Percentiles rank a stretch among this genome's conserved stretches.
These are phyloP conservation scores for Mus musculus DNA, from an alignment of 2,113 vertebrate genomes.

Conservation along the genomic window GRCm39 chr1:189658501-189659000, in stretches of 20 bases:
- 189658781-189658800: background rate
- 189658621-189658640: background rate
- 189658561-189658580: background rate
- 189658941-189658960: no score
- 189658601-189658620: background rate
- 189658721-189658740: background rate
- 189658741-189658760: background rate
- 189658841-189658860: background rate
- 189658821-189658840: no score
- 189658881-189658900: background rate
- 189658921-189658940: no score
- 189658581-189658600: no score
- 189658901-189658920: no score
- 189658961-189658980: no score
- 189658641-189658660: background rate
- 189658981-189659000: no score
- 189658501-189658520: background rate
- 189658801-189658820: background rate
- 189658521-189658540: background rate
- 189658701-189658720: background rate
- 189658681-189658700: conserved; percentile 2
- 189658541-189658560: background rate
- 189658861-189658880: background rate
- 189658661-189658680: background rate
- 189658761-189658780: background rate